Percentiles rank a stretch among this genome's conserved stretches.
phyloP scores from a whole-genome alignment of 2,888 invertebrate genomes.

The Drosophila melanocephala region DNA sequence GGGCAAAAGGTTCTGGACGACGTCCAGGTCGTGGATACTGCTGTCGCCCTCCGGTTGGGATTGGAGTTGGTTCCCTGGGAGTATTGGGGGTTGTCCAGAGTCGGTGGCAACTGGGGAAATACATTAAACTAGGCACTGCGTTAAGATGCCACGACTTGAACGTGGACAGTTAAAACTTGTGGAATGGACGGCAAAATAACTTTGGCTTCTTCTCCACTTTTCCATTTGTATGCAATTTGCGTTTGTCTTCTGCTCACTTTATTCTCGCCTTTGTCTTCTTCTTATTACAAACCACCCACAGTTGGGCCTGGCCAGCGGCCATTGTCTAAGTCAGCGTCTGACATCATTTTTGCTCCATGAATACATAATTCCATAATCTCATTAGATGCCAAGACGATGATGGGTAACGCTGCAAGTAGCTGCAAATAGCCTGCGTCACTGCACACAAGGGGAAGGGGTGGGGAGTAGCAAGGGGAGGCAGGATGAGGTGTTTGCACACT shows the following conservation, averaged over 20 bases:
- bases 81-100: background rate
- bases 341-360: slow-evolving; percentile 72
- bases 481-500: slow-evolving; percentile 3
- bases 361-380: slow-evolving; percentile 81
- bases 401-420: slow-evolving; percentile 39
- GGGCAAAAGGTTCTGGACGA: slow-evolving; percentile 25
- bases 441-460: background rate
- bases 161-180: slow-evolving; percentile 44
- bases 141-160: slow-evolving; percentile 56
- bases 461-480: background rate
- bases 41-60: background rate
- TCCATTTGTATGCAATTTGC: slow-evolving; percentile 75
- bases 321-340: slow-evolving; percentile 53
- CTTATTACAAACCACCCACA: background rate
- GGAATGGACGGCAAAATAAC: background rate
- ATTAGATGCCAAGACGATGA: slow-evolving; percentile 63
- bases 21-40: slow-evolving; percentile 2
- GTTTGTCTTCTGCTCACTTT: slow-evolving; percentile 58
- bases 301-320: slow-evolving; percentile 7
- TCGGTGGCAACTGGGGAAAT: slow-evolving; percentile 52
- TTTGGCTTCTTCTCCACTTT: background rate
- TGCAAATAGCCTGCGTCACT: slow-evolving; percentile 47
- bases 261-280: slow-evolving; percentile 25
- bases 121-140: slow-evolving; percentile 70
- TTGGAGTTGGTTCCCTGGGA: background rate